Evolutionary conservation across 2,888 invertebrate species (phyloP).

Genomic region (Gisinianus flammeolus): DNA sequence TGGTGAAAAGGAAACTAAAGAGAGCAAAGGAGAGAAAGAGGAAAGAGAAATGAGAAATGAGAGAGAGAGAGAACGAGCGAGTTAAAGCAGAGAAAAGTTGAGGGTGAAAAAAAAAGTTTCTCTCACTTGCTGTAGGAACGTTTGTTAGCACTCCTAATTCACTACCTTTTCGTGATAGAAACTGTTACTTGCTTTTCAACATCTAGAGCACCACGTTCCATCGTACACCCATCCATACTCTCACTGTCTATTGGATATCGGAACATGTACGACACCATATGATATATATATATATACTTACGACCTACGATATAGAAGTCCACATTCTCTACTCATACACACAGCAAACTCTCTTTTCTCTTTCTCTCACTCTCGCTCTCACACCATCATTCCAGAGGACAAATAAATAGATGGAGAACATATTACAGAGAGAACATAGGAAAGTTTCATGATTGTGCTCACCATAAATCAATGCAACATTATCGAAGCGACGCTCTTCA

Average conservation of each 20-base stretch:
- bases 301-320: too few species aligned
- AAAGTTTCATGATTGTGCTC: constrained; percentile 40
- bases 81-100: constrained; percentile 33
- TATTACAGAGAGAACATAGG: constrained; percentile 11
- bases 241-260: background rate
- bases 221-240: background rate
- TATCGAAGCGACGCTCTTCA: constrained; percentile 49
- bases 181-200: too few species aligned
- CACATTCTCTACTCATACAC: too few species aligned
- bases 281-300: too few species aligned
- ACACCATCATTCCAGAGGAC: background rate
- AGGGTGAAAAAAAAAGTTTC: constrained; percentile 48
- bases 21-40: constrained; percentile 26
- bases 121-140: constrained; percentile 43
- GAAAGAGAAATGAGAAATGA: constrained; percentile 43
- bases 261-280: too few species aligned
- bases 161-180: constrained; percentile 20
- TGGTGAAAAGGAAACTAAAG: constrained; percentile 4
- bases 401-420: constrained; percentile 22
- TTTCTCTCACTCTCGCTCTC: too few species aligned
- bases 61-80: constrained; percentile 14
- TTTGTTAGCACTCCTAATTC: constrained; percentile 37
- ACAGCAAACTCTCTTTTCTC: too few species aligned
- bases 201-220: background rate
- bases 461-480: constrained; percentile 58